Percentiles rank a stretch among this genome's conserved stretches.
These are phyloP conservation scores for Antigone vipio DNA, from an alignment of 2,113 vertebrate species.

Conservation along the genomic window DNA sequence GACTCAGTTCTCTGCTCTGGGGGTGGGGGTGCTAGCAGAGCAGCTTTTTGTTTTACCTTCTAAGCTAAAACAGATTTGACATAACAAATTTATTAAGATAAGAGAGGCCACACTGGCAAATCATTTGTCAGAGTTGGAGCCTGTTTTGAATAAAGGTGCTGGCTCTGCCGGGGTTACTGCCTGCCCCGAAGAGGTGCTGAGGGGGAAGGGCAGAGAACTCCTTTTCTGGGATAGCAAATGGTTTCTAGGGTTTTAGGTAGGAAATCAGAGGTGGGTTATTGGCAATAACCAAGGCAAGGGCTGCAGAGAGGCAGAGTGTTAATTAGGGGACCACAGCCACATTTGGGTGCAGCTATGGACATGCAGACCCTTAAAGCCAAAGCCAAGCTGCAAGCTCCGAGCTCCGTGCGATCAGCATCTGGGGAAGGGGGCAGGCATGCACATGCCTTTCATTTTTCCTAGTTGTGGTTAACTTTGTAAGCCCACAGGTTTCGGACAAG, in stretches of 20 bases:
- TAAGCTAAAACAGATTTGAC: background rate
- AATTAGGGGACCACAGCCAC: background rate
- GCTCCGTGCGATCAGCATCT: background rate
- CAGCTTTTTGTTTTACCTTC: background rate
- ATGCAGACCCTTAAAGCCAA: background rate
- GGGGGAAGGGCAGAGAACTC: background rate
- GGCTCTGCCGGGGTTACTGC: background rate
- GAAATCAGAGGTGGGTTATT: background rate
- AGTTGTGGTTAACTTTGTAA: background rate
- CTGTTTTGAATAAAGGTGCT: background rate
- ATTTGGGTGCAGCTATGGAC: background rate
- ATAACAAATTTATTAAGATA: background rate
- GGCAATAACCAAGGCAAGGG: background rate
- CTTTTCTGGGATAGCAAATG: background rate
- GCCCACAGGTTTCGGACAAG: background rate
- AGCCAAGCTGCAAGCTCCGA: background rate
- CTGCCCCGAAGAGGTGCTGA: background rate
- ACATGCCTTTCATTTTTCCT: background rate
- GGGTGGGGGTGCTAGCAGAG: background rate
- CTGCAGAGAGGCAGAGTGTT: background rate
- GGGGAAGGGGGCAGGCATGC: background rate
- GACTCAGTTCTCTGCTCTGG: background rate
- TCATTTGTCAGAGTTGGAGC: rapidly evolving
- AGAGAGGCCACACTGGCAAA: background rate
- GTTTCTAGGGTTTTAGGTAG: background rate